Conservation (phyloP, 2,113 vertebrate genomes). For the Salvelinus sp. region DNA sequence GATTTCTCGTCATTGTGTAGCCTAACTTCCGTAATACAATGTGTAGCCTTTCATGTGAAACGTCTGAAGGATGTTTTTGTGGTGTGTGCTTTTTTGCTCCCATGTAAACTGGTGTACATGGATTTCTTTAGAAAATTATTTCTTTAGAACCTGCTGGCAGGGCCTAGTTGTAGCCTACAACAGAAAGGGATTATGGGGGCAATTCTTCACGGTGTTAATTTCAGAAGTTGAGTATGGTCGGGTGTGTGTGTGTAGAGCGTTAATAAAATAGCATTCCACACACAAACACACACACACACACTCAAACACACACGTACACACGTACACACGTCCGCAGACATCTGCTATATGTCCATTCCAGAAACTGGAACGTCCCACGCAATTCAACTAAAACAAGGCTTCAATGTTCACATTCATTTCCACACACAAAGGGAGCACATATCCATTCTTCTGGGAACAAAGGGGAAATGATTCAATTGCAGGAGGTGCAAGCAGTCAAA, state of each 20-base stretch:
- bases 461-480: neutral
- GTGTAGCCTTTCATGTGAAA: slow-evolving; percentile 36
- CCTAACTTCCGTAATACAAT: slow-evolving; percentile 12
- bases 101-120: slow-evolving; percentile 37
- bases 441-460: neutral
- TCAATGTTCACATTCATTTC: slow-evolving; percentile 1
- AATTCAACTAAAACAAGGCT: slow-evolving; percentile 7
- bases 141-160: slow-evolving; percentile 41
- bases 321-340: neutral
- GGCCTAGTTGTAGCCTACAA: slow-evolving; percentile 33
- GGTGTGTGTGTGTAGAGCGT: slow-evolving; percentile 22
- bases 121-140: slow-evolving; percentile 40
- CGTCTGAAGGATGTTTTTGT: slow-evolving; percentile 14
- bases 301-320: neutral
- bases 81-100: slow-evolving; percentile 18
- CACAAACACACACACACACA: no score
- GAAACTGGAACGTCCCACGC: neutral
- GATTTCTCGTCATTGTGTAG: slow-evolving; percentile 51
- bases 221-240: slow-evolving; percentile 37
- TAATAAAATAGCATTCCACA: slow-evolving; percentile 37
- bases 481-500: neutral
- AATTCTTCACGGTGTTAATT: slow-evolving; percentile 54
- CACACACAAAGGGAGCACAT: neutral
- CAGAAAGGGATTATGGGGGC: slow-evolving; percentile 49
- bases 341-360: no score